These are phyloP conservation scores for Aphaenogaster rudis DNA, from an alignment of 1,140 invertebrate genomes.

Conservation along the genomic window DNA sequence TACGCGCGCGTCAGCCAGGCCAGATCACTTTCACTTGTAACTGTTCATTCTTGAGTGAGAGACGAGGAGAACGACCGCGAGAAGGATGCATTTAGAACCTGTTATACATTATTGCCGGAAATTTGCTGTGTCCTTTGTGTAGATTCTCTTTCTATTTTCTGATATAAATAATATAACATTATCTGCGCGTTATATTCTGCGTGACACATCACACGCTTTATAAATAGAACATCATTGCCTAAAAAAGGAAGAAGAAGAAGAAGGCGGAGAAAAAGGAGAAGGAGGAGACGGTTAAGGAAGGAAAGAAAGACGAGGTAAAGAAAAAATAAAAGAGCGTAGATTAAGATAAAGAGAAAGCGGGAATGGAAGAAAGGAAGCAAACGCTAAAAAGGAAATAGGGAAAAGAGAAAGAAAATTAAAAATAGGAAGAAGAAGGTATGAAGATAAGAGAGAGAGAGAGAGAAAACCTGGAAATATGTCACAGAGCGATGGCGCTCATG, in stretches of 20 bases:
- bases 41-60: slow-evolving; percentile 44
- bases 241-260: slow-evolving; percentile 6
- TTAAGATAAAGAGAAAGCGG: not conserved
- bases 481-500: not conserved
- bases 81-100: slow-evolving; percentile 41
- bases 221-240: slow-evolving; percentile 18
- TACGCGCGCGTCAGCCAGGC: not conserved
- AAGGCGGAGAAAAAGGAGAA: not conserved
- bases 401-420: slow-evolving; percentile 3
- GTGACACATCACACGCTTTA: not conserved
- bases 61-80: slow-evolving; percentile 28
- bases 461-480: not conserved
- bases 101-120: slow-evolving; percentile 41
- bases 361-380: not conserved
- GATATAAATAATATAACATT: slow-evolving; percentile 13
- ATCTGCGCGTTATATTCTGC: not conserved
- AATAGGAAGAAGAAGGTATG: not conserved
- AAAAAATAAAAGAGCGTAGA: not conserved
- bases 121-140: not conserved
- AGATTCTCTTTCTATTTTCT: not conserved
- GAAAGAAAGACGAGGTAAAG: not conserved
- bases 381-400: not conserved
- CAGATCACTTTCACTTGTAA: slow-evolving; percentile 59
- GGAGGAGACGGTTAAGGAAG: not conserved
- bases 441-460: not conserved